phyloP scores from a whole-genome alignment of 2,113 vertebrate genomes.

The Apteryx mantelli region DNA sequence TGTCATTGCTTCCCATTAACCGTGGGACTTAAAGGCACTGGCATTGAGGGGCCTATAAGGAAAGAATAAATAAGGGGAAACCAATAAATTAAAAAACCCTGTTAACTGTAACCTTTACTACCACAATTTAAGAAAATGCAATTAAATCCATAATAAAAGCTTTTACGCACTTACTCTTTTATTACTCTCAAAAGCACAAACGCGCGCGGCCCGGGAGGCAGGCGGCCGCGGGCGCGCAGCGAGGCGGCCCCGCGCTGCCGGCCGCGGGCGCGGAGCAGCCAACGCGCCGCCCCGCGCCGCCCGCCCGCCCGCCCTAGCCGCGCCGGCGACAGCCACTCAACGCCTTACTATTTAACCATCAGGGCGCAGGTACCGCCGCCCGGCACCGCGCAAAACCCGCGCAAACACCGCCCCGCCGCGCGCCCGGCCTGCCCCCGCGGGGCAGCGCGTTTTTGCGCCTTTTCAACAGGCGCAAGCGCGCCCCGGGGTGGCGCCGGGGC shows the following conservation, averaged over 20 bases:
- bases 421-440: neutral
- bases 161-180: conserved; percentile 27
- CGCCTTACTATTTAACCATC: conserved; percentile 76
- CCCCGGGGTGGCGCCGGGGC: neutral
- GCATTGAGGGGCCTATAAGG: conserved; percentile 12
- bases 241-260: neutral
- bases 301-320: conserved; percentile 71
- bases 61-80: conserved; percentile 34
- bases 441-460: neutral
- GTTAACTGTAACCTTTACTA: conserved; percentile 53
- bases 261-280: neutral
- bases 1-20: conserved; percentile 64
- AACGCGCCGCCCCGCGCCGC: neutral
- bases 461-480: neutral
- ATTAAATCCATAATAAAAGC: conserved; percentile 44
- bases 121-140: neutral
- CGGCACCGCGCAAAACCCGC: neutral
- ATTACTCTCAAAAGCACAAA: neutral
- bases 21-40: conserved; percentile 34
- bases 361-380: conserved; percentile 13
- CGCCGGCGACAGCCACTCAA: conserved; percentile 70
- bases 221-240: neutral
- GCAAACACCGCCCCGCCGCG: neutral
- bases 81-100: neutral
- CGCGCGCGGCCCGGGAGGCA: neutral